phyloP scores from a whole-genome alignment of 2,888 invertebrate genomes.

The Erpobdella octoculata region DNA sequence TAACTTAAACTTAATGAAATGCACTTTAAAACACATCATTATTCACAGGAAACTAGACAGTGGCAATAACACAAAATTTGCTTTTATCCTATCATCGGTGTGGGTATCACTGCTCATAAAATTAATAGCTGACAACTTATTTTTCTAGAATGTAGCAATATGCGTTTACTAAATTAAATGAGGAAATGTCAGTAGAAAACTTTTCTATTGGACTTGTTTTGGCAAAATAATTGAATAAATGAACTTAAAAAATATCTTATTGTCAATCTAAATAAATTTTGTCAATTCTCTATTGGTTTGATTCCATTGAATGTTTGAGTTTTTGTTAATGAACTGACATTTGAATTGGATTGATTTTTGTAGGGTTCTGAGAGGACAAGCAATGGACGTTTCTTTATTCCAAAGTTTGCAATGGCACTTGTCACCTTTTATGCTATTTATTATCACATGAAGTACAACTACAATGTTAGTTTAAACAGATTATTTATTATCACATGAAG shows the following conservation, averaged over 20 bases:
- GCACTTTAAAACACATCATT: neutral
- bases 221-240: no score
- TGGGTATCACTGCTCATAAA: no score
- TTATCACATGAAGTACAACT: conserved; percentile 43
- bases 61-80: no score
- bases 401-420: conserved; percentile 37
- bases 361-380: conserved; percentile 38
- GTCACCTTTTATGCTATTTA: conserved; percentile 36
- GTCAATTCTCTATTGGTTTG: neutral
- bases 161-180: no score
- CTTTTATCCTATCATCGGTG: no score
- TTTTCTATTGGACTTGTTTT: no score
- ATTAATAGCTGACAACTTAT: no score
- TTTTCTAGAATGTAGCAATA: no score
- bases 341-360: neutral
- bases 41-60: no score
- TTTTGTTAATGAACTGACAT: no score
- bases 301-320: no score
- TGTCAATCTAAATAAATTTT: neutral
- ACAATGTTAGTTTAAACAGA: conserved; percentile 37
- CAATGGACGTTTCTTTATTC: conserved; percentile 36
- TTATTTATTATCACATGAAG: conserved; percentile 39
- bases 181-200: no score
- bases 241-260: neutral
- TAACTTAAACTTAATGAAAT: neutral